These are phyloP conservation scores for Gopherus evgoodei DNA, from an alignment of 2,113 vertebrate genomes.

Conservation along the genomic window DNA sequence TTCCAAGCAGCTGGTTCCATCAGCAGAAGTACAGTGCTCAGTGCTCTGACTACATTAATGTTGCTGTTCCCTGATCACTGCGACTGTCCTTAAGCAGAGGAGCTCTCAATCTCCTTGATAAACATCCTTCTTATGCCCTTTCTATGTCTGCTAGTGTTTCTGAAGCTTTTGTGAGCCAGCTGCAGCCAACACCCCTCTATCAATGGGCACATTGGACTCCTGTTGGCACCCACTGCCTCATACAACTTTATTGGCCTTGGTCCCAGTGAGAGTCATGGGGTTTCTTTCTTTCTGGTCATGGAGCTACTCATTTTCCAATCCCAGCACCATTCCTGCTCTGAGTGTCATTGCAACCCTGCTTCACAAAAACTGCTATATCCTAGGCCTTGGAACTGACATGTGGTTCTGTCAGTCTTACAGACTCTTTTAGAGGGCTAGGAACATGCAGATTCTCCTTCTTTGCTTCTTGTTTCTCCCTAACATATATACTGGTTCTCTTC, in stretches of 20 bases:
- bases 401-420: too few species aligned
- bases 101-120: background rate
- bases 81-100: background rate
- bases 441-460: too few species aligned
- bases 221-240: background rate
- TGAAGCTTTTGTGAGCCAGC: background rate
- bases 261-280: background rate
- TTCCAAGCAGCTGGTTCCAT: background rate
- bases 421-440: too few species aligned
- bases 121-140: background rate
- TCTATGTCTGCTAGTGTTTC: background rate
- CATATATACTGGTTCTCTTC: too few species aligned
- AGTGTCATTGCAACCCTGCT: background rate
- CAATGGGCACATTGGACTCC: background rate
- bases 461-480: too few species aligned
- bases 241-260: background rate
- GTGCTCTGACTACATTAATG: too few species aligned
- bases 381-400: too few species aligned
- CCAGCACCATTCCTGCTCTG: background rate
- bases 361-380: background rate
- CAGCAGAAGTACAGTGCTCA: background rate
- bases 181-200: background rate
- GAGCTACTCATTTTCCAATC: background rate
- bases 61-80: background rate
- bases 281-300: background rate